These are phyloP conservation scores for Dryas iulia DNA, from an alignment of 1,140 invertebrate species.

Conservation along the genomic window DNA sequence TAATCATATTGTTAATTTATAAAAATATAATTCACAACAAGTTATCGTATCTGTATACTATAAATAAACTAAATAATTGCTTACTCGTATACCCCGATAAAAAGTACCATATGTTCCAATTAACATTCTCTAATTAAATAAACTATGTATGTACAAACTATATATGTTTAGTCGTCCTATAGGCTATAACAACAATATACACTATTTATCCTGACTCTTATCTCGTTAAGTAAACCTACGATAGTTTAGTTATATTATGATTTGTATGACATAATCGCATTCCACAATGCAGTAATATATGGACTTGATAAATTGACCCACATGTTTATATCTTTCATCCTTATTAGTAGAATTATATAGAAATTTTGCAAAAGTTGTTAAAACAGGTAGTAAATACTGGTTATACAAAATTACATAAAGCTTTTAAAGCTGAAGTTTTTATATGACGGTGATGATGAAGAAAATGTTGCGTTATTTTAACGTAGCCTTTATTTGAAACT, in stretches of 20 bases:
- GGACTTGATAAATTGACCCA: constrained; percentile 23
- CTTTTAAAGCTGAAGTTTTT: background rate
- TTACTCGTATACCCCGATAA: background rate
- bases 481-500: background rate
- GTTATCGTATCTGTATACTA: background rate
- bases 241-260: constrained; percentile 17
- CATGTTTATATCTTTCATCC: constrained; percentile 32
- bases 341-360: constrained; percentile 23
- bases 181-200: constrained; percentile 35
- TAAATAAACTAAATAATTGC: constrained; percentile 2
- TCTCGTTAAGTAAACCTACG: constrained; percentile 31
- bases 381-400: background rate
- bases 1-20: too few species aligned
- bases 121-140: constrained; percentile 31
- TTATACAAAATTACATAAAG: background rate
- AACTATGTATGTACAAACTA: background rate
- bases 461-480: too few species aligned
- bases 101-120: constrained; percentile 18
- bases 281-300: constrained; percentile 30
- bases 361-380: background rate
- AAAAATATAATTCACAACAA: too few species aligned
- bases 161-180: constrained; percentile 26
- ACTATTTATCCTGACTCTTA: constrained; percentile 18
- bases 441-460: too few species aligned
- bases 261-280: constrained; percentile 44